phyloP scores from a whole-genome alignment of 2,888 invertebrate genomes.

The Quadriops clusia region DNA sequence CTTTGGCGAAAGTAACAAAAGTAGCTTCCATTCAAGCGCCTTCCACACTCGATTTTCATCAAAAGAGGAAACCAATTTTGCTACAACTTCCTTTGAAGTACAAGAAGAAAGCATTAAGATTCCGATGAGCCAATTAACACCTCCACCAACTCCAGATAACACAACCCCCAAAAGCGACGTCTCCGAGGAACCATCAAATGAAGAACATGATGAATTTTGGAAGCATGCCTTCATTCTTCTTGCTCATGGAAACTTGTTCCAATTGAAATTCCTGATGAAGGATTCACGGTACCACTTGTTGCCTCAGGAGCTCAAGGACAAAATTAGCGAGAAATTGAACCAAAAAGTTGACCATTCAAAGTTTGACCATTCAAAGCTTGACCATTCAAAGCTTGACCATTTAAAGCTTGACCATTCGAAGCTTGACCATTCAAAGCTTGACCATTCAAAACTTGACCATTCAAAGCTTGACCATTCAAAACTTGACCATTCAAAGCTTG shows the following conservation, averaged over 20 bases:
- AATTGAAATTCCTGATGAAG: background rate
- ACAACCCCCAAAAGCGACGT: constrained; percentile 9
- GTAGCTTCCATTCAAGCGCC: constrained; percentile 2
- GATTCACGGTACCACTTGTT: constrained; percentile 1
- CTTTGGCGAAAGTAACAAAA: constrained; percentile 5
- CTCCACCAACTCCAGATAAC: constrained; percentile 30
- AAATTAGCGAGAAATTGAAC: too few species aligned
- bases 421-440: too few species aligned
- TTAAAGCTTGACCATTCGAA: too few species aligned
- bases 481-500: too few species aligned
- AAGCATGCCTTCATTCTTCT: too few species aligned
- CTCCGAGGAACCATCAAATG: background rate
- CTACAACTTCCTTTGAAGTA: constrained; percentile 7
- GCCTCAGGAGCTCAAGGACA: constrained; percentile 1
- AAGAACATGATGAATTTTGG: background rate
- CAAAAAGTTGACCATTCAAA: too few species aligned
- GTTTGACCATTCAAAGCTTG: too few species aligned
- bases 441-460: too few species aligned
- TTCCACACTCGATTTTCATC: background rate
- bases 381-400: too few species aligned
- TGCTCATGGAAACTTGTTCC: too few species aligned
- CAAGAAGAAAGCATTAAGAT: constrained; percentile 14
- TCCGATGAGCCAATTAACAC: constrained; percentile 25
- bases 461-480: too few species aligned
- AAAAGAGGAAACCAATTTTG: constrained; percentile 2